phyloP scores from a whole-genome alignment of 2,888 invertebrate genomes.

The Ctena decussata region DNA sequence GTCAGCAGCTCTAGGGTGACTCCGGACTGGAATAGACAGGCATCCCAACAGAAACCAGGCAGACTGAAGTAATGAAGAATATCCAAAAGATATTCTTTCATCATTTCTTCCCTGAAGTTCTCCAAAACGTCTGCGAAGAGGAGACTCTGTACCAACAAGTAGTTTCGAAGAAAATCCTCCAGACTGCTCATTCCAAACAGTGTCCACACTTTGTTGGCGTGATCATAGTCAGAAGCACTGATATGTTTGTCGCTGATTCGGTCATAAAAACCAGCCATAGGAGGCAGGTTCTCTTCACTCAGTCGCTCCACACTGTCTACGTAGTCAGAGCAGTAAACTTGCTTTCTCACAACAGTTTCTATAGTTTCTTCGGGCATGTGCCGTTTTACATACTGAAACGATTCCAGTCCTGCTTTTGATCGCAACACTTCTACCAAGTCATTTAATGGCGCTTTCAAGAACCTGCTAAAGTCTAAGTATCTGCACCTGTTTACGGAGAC shows the following conservation, averaged over 20 bases:
- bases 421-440: neutral
- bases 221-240: neutral
- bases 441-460: conserved; percentile 5
- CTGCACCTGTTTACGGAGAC: neutral
- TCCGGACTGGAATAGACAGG: conserved; percentile 16
- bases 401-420: neutral
- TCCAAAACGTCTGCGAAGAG: conserved; percentile 15
- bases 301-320: conserved; percentile 7
- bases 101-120: neutral
- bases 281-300: neutral
- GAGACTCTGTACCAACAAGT: neutral
- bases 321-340: conserved; percentile 11
- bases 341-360: neutral
- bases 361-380: neutral
- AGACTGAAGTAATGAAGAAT: conserved; percentile 7
- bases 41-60: conserved; percentile 23
- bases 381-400: neutral
- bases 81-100: conserved; percentile 14
- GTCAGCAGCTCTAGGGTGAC: conserved; percentile 11
- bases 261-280: conserved; percentile 9
- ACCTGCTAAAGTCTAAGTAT: conserved; percentile 9
- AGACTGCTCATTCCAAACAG: neutral
- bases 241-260: neutral
- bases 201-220: neutral
- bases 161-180: neutral